phyloP scores from a whole-genome alignment of 2,888 invertebrate genomes.

The Tubiluchus corallicola region DNA sequence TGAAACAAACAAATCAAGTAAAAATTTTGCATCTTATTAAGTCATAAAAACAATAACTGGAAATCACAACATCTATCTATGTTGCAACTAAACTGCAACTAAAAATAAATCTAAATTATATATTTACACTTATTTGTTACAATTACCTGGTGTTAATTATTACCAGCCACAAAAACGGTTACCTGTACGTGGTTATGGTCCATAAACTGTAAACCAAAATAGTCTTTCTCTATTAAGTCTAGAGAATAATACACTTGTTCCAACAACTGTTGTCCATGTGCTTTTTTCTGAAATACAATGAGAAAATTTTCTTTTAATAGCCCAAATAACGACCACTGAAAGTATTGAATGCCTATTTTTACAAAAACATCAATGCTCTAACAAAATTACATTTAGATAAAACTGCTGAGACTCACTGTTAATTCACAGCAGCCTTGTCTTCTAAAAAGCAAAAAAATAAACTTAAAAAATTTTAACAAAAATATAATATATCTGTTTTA shows the following conservation, averaged over 20 bases:
- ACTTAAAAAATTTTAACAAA: too few species aligned
- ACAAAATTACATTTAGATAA: too few species aligned
- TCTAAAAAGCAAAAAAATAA: too few species aligned
- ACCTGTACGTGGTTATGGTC: conserved; percentile 74
- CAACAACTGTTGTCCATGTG: conserved; percentile 51
- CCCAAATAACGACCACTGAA: too few species aligned
- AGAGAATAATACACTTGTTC: conserved; percentile 77
- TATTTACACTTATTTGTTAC: conserved; percentile 6
- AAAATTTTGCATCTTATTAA: background rate
- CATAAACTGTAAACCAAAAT: conserved; percentile 80
- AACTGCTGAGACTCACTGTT: too few species aligned
- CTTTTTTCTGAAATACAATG: conserved; percentile 6
- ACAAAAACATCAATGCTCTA: too few species aligned
- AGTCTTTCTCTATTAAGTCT: conserved; percentile 77
- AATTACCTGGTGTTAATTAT: conserved; percentile 11
- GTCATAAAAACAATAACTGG: background rate
- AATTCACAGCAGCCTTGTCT: too few species aligned
- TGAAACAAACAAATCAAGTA: conserved; percentile 34
- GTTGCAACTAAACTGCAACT: conserved; percentile 7
- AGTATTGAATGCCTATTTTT: too few species aligned
- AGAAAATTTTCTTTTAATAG: too few species aligned
- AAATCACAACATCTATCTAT: background rate
- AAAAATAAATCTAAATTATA: background rate
- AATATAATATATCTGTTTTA: too few species aligned
- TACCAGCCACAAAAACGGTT: too few species aligned